Conservation (phyloP, 1,140 invertebrate species). For the Prorops nasuta region DNA sequence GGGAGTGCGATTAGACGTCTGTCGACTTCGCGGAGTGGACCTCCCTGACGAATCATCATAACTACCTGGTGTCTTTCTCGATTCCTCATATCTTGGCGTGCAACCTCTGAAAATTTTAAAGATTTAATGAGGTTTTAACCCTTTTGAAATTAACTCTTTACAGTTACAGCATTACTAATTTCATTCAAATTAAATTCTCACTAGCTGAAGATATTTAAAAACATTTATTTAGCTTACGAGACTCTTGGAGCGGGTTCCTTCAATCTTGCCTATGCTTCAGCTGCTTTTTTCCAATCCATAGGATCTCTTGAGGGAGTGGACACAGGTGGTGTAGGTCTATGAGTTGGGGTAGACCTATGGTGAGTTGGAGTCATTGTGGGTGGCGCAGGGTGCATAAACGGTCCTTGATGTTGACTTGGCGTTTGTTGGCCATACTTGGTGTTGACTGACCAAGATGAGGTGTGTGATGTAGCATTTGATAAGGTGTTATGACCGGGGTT, state of each 20-base stretch:
- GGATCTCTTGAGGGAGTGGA: conserved; percentile 53
- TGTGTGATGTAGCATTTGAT: conserved; percentile 69
- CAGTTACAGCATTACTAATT: neutral
- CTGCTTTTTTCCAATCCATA: conserved; percentile 82
- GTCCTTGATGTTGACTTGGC: conserved; percentile 49
- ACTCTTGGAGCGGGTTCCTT: conserved; percentile 41
- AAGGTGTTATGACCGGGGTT: conserved; percentile 88
- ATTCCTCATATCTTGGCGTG: conserved; percentile 53
- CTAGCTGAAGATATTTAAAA: neutral
- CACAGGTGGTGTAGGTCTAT: conserved; percentile 50
- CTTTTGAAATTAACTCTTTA: conserved; percentile 17
- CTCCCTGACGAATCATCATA: conserved; percentile 48
- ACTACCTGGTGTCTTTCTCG: conserved; percentile 47
- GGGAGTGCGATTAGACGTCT: conserved; percentile 19
- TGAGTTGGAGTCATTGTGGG: conserved; percentile 55
- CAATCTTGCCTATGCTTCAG: conserved; percentile 77
- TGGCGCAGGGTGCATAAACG: conserved; percentile 61
- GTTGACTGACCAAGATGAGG: conserved; percentile 61
- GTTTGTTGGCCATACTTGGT: conserved; percentile 55
- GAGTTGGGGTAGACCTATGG: conserved; percentile 54
- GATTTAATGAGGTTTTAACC: neutral
- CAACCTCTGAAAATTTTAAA: conserved; percentile 28
- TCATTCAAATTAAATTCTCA: neutral
- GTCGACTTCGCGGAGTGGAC: conserved; percentile 43
- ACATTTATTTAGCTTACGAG: too few relatives aligned